Evolutionary conservation across 2,888 invertebrate species (phyloP).

Genomic region (Buathra laborator): DNA sequence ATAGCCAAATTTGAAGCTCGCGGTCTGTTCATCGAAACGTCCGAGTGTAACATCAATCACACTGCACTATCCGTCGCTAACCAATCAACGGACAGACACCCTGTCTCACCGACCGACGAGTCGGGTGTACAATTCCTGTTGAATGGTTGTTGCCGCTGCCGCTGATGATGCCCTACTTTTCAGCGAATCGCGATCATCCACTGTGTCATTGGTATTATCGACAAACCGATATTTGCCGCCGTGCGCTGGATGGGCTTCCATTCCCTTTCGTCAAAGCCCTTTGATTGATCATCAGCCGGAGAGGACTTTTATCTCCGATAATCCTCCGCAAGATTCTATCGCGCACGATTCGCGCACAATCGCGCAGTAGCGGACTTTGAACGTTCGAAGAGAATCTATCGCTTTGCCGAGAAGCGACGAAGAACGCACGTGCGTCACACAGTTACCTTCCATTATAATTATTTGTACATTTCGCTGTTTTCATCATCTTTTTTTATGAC

Average conservation of each 20-base stretch:
- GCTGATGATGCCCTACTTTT: background rate
- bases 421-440: too few species aligned
- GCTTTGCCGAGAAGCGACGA: too few species aligned
- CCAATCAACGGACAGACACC: conserved; percentile 1
- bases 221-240: background rate
- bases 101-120: background rate
- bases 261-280: background rate
- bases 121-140: conserved; percentile 23
- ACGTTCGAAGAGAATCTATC: too few species aligned
- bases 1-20: background rate
- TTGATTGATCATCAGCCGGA: conserved; percentile 3
- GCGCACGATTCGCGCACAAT: background rate
- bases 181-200: conserved; percentile 21
- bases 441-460: too few species aligned
- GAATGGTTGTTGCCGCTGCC: conserved; percentile 9
- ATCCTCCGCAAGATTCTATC: background rate
- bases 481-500: too few species aligned
- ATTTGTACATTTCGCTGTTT: too few species aligned
- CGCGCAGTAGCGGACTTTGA: too few species aligned
- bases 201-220: conserved; percentile 4
- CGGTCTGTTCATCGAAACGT: background rate
- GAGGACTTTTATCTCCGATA: background rate
- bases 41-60: background rate
- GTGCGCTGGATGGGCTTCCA: background rate
- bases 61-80: conserved; percentile 11